Percentiles rank a stretch among this genome's conserved stretches.
These are phyloP conservation scores for Thamnophis elegans DNA, from an alignment of 2,797 vertebrate species.

Conservation along the genomic window DNA sequence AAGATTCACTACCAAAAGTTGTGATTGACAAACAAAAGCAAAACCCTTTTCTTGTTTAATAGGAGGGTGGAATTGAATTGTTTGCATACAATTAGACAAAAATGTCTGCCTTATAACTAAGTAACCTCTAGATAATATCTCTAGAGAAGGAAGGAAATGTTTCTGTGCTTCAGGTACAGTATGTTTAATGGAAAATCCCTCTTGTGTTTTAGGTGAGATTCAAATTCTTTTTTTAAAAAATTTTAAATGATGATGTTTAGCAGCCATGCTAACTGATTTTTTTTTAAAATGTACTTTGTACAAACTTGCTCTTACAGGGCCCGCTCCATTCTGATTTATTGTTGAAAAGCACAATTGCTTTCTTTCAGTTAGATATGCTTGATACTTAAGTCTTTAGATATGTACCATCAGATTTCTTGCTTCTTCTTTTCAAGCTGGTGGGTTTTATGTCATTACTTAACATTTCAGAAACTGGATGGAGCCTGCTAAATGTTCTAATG, in stretches of 20 bases:
- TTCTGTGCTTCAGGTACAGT: conserved; percentile 14
- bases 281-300: conserved; percentile 36
- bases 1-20: conserved; percentile 47
- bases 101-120: conserved; percentile 22
- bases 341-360: conserved; percentile 15
- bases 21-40: conserved; percentile 43
- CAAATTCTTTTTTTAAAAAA: conserved; percentile 18
- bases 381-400: conserved; percentile 4
- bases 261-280: conserved; percentile 53
- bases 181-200: conserved; percentile 3
- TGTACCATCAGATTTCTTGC: conserved; percentile 9
- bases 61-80: conserved; percentile 34
- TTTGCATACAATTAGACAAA: conserved; percentile 41
- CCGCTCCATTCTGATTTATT: conserved; percentile 41
- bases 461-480: background rate
- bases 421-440: background rate
- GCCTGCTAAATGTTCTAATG: conserved; percentile 17
- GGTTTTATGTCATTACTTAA: background rate
- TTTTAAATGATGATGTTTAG: conserved; percentile 21
- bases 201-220: conserved; percentile 37
- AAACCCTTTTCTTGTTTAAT: conserved; percentile 35
- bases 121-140: conserved; percentile 27
- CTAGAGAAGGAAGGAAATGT: conserved; percentile 23
- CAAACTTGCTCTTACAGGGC: conserved; percentile 17
- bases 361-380: conserved; percentile 22